A percentile compares a stretch with the other conserved stretches of the same genome.
phyloP scores from a whole-genome alignment of 1,140 invertebrate species.

The Fopius arisanus region DNA sequence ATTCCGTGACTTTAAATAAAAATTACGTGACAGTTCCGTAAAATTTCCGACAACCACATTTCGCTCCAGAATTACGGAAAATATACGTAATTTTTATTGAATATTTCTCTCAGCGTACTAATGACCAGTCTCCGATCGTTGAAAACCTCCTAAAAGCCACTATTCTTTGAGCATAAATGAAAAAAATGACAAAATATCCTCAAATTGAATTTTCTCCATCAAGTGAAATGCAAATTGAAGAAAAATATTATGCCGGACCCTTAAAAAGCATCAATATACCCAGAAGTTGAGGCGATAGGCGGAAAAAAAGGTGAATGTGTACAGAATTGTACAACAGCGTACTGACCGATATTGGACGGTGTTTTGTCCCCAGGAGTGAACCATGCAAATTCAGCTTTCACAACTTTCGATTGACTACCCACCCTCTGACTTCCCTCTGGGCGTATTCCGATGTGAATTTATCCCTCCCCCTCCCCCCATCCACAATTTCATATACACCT shows the following conservation, averaged over 20 bases:
- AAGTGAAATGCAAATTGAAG: background rate
- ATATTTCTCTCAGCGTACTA: too few species aligned
- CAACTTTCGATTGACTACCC: slow-evolving; percentile 26
- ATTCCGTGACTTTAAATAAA: too few species aligned
- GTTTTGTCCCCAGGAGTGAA: slow-evolving; percentile 19
- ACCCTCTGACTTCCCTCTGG: background rate
- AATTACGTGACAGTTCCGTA: too few species aligned
- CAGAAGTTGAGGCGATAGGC: background rate
- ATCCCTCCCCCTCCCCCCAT: background rate
- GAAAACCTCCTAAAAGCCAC: too few species aligned
- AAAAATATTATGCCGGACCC: too few species aligned
- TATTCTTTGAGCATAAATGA: too few species aligned
- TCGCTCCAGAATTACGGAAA: too few species aligned
- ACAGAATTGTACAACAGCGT: slow-evolving; percentile 11
- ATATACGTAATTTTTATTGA: too few species aligned
- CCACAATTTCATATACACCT: background rate
- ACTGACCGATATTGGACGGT: slow-evolving; percentile 27
- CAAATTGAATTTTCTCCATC: background rate
- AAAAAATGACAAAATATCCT: too few species aligned
- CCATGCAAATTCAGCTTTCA: slow-evolving; percentile 20
- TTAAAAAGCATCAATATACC: too few species aligned
- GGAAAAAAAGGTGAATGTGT: background rate
- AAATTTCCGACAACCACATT: too few species aligned
- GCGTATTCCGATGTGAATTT: background rate
- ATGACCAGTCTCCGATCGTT: too few species aligned